Percentiles rank a stretch among this genome's conserved stretches.
These are phyloP conservation scores for Pseudopipra pipra DNA, from an alignment of 2,113 vertebrate genomes.

Conservation along the genomic window DNA sequence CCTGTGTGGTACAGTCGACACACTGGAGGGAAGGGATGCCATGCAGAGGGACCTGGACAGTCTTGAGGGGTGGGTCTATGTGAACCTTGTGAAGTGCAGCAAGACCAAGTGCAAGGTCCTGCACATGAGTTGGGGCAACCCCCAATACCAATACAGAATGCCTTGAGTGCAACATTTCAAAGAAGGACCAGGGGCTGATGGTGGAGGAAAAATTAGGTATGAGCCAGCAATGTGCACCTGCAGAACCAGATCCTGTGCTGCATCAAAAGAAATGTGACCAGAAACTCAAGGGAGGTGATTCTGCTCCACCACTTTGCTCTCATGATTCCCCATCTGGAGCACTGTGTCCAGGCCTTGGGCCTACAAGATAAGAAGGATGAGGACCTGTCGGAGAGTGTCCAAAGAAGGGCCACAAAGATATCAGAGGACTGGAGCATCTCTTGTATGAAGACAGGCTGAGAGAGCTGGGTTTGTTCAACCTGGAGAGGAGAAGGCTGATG, in stretches of 20 bases:
- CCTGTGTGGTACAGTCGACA: neutral
- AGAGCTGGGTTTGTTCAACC: neutral
- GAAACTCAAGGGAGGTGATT: neutral
- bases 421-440: neutral
- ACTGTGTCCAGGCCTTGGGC: neutral
- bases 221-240: neutral
- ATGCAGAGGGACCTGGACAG: neutral
- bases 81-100: neutral
- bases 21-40: neutral
- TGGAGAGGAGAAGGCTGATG: neutral
- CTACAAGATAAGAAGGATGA: neutral
- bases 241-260: neutral
- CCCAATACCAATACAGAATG: neutral
- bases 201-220: neutral
- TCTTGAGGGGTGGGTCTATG: neutral
- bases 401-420: neutral
- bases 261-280: neutral
- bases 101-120: neutral
- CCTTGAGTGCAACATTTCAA: neutral
- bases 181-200: neutral
- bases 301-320: neutral
- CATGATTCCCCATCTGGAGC: too few relatives aligned
- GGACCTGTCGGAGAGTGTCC: neutral
- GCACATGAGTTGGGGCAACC: too few relatives aligned
- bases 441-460: neutral